Conservation (phyloP, 2,888 invertebrate species). For the Acrobasis consociella region DNA sequence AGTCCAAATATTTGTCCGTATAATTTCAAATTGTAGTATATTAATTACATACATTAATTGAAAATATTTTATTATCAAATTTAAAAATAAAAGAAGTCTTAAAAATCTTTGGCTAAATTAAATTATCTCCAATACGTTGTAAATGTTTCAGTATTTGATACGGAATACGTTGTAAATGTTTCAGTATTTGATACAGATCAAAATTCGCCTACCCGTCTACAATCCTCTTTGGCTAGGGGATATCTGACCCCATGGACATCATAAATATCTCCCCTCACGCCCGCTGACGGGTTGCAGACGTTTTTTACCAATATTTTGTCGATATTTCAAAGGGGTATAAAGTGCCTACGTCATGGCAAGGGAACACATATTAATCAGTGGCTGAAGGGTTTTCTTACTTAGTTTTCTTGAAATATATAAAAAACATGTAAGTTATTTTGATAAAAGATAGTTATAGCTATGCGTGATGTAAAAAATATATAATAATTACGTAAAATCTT, state of each 20-base stretch:
- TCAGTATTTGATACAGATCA: constrained; percentile 6
- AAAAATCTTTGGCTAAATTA: no score
- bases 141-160: constrained; percentile 2
- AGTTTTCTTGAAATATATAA: constrained; percentile 5
- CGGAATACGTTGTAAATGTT: background rate
- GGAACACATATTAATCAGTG: constrained; percentile 33
- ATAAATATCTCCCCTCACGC: constrained; percentile 49
- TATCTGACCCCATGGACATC: constrained; percentile 35
- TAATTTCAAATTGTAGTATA: no score
- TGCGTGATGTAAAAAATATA: no score
- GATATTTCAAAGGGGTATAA: constrained; percentile 49
- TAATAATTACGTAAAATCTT: no score
- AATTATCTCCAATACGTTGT: no score
- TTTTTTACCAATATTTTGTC: constrained; percentile 51
- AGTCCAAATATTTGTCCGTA: no score
- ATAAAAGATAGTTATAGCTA: no score
- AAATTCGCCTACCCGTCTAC: constrained; percentile 4
- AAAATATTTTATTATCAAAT: no score
- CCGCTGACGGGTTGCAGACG: constrained; percentile 39
- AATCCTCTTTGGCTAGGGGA: constrained; percentile 4
- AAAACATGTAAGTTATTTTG: no score
- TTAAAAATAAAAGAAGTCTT: no score
- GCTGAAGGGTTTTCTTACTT: constrained; percentile 11
- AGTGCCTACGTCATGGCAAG: constrained; percentile 38
- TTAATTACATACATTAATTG: no score